Evolutionary conservation across 2,797 vertebrate species (phyloP).

Genomic region (Catamblyrhynchus diadema): DNA sequence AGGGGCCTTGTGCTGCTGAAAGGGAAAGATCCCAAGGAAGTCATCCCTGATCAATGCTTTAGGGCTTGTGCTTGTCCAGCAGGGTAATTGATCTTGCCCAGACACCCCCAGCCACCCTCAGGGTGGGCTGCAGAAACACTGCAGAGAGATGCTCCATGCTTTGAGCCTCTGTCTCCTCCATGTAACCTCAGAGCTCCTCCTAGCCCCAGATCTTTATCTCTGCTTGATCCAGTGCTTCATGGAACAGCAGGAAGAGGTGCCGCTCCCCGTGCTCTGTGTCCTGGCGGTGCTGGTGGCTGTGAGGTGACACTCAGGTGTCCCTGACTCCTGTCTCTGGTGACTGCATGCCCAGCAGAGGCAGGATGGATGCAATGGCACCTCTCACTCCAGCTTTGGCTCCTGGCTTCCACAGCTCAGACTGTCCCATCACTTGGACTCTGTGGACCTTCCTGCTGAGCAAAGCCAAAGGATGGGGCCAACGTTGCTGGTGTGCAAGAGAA

Average conservation of each 20-base stretch:
- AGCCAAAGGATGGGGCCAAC: neutral
- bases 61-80: neutral
- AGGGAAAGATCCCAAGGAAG: neutral
- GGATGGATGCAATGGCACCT: fast-evolving
- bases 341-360: neutral
- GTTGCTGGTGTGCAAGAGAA: neutral
- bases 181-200: neutral
- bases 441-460: neutral
- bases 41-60: fast-evolving
- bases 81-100: neutral
- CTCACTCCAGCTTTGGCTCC: neutral
- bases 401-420: neutral
- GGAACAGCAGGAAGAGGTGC: neutral
- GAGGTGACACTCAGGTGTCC: neutral
- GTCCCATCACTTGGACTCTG: neutral
- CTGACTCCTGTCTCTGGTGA: neutral
- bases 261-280: neutral
- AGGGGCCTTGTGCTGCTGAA: neutral
- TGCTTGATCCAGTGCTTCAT: neutral
- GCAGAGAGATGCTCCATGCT: neutral
- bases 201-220: neutral
- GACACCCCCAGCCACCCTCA: neutral
- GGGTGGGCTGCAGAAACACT: neutral
- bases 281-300: neutral
- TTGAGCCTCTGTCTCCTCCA: neutral